phyloP scores from a whole-genome alignment of 2,113 vertebrate species.

The Paramisgurnus dabryanus region DNA sequence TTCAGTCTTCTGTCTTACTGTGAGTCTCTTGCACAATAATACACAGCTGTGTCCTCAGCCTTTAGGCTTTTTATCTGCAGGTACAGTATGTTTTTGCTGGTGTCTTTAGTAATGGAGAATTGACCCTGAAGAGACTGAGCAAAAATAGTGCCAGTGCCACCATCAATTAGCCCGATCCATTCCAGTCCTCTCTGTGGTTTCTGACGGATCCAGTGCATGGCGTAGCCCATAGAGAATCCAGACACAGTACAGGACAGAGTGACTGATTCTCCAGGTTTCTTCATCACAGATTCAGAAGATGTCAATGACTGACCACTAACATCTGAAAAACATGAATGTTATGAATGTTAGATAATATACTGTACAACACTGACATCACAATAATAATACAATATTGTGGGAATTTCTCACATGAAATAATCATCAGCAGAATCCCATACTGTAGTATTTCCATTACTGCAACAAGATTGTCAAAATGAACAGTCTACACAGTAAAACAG shows the following conservation, averaged over 20 bases:
- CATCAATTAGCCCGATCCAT: conserved; percentile 23
- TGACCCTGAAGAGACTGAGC: conserved; percentile 45
- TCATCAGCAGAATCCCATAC: neutral
- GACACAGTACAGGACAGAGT: conserved; percentile 52
- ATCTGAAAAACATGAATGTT: conserved; percentile 41
- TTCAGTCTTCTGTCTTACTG: conserved; percentile 14
- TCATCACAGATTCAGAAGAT: conserved; percentile 42
- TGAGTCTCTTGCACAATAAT: conserved; percentile 49
- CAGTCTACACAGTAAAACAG: too few relatives aligned
- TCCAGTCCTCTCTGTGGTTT: conserved; percentile 44
- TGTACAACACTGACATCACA: too few relatives aligned
- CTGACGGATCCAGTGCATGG: conserved; percentile 48
- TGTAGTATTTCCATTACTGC: neutral
- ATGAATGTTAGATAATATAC: neutral
- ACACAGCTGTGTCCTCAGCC: conserved; percentile 41
- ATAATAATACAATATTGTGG: neutral
- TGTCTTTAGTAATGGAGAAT: conserved; percentile 51
- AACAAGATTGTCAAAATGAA: neutral
- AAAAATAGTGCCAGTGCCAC: conserved; percentile 11
- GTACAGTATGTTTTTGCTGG: conserved; percentile 34
- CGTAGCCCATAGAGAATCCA: conserved; percentile 26
- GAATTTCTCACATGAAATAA: conserved; percentile 6
- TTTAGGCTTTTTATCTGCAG: conserved; percentile 43
- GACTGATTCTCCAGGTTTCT: conserved; percentile 47
- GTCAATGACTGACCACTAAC: conserved; percentile 33